A percentile compares a stretch with the other conserved stretches of the same genome.
phyloP scores from a whole-genome alignment of 2,113 vertebrate genomes.

The Microtus oregoni region DNA sequence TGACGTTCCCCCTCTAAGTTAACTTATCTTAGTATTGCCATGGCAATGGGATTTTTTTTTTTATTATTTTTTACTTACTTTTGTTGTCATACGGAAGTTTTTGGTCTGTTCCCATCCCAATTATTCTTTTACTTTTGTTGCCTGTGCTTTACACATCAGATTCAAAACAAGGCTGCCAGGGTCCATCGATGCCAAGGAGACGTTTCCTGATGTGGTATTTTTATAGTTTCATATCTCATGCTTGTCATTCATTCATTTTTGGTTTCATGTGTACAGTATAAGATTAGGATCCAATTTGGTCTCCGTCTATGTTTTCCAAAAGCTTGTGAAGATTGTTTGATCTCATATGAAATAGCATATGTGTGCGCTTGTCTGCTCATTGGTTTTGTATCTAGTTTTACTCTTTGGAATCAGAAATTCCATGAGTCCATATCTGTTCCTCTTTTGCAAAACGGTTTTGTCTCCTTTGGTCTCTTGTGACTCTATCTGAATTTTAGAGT shows the following conservation, averaged over 20 bases:
- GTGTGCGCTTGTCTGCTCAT: not conserved
- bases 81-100: not conserved
- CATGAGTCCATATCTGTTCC: not conserved
- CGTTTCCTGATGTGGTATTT: not conserved
- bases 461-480: not conserved
- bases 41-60: not conserved
- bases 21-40: not conserved
- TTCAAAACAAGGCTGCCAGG: not conserved
- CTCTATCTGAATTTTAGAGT: not conserved
- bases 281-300: not conserved
- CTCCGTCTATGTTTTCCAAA: not conserved
- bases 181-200: not conserved
- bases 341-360: not conserved
- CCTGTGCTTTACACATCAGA: not conserved
- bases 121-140: not conserved
- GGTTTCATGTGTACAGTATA: not conserved
- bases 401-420: not conserved
- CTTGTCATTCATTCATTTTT: not conserved
- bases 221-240: not conserved
- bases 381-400: not conserved
- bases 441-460: not conserved
- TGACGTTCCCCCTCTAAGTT: not conserved
- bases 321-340: not conserved
- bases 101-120: not conserved
- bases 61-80: not conserved